These are phyloP conservation scores for Diplazon laetatorius DNA, from an alignment of 2,888 invertebrate genomes.

Conservation along the genomic window DNA sequence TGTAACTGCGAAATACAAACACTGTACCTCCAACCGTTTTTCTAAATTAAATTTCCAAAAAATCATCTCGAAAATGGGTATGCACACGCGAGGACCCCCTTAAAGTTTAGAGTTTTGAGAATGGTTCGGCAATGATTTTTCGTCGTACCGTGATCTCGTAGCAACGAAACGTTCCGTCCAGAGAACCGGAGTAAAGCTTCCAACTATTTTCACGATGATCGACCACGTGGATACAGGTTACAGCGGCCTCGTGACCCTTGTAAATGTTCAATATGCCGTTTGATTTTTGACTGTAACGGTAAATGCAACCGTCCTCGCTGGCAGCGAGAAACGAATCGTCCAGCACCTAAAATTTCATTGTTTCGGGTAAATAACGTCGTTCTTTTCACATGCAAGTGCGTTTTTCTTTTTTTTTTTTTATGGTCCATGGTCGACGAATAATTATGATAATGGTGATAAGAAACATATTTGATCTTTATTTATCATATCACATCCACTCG, in stretches of 20 bases:
- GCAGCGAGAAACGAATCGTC: slow-evolving; percentile 86
- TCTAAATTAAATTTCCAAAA: no score
- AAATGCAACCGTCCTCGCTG: slow-evolving; percentile 86
- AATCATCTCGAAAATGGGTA: no score
- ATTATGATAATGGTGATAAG: background rate
- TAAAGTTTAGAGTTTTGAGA: no score
- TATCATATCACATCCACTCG: slow-evolving; percentile 27
- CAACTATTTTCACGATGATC: slow-evolving; percentile 81
- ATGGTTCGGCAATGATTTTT: no score
- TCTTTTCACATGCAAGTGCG: no score
- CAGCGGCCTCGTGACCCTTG: slow-evolving; percentile 85
- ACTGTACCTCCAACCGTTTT: no score
- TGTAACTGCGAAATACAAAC: no score
- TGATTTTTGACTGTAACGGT: slow-evolving; percentile 84
- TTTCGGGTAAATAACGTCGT: slow-evolving; percentile 24
- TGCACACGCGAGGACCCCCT: no score
- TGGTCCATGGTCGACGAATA: slow-evolving; percentile 7
- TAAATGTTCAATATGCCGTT: slow-evolving; percentile 85
- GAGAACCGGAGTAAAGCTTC: slow-evolving; percentile 86
- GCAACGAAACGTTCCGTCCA: slow-evolving; percentile 86
- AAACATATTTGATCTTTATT: background rate
- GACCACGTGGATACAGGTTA: slow-evolving; percentile 86
- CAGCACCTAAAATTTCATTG: slow-evolving; percentile 83
- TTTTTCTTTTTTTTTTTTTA: no score
- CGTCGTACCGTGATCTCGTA: slow-evolving; percentile 84